Evolutionary conservation across 2,888 invertebrate species (phyloP), one percentile per base, ranked within the genome.

Genomic region (Acleris cristana): DNA sequence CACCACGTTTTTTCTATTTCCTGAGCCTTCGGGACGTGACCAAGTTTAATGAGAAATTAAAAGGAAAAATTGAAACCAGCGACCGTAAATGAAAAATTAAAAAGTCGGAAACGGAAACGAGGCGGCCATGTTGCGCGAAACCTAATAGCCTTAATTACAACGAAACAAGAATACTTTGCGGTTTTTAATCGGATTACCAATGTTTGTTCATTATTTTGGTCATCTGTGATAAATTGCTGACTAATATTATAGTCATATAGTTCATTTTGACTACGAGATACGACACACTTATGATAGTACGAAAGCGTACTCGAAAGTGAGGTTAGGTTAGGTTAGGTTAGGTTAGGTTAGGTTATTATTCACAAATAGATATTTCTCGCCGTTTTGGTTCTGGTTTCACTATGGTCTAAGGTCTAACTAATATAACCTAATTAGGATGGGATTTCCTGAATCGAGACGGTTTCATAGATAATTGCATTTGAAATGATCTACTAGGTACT

Each of bases 41-140:
- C 77, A 88, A 88, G 82, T 89, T 88, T 83, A 89, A 89, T 88
- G 87, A 86, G 83, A 87, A 89, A 89, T 89, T 88, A 87, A 79
- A 82, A 76, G 79, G 61, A 86, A 87, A 87, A 88, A 87, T 87
- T 85, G 85, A 83, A 86, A 87, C 77, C 82, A 77, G 76, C 79
- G 80, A 75, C 81, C 86, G 86, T 86, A 86, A 88, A 88, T 88
- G 86, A 89, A 89, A 89, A 89, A 89, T 89, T 89, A 88, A 85
- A 88, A 89, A 86, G 76, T 80, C 76, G 89, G 89, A 88, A 89
- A 79, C 83, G 86, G 88, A 83, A 85, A 72, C 76, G 19, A 19
- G 51, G 77, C 85, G 71, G 84, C 88, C 86, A 88, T 89, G 79
- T 87, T 88, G 86, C 85, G 72, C 69, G 71, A 76, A 81, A 78